Evolutionary conservation across 2,797 vertebrate genomes (phyloP), one percentile per base, ranked within the genome.

Genomic region (Netta rufina): DNA sequence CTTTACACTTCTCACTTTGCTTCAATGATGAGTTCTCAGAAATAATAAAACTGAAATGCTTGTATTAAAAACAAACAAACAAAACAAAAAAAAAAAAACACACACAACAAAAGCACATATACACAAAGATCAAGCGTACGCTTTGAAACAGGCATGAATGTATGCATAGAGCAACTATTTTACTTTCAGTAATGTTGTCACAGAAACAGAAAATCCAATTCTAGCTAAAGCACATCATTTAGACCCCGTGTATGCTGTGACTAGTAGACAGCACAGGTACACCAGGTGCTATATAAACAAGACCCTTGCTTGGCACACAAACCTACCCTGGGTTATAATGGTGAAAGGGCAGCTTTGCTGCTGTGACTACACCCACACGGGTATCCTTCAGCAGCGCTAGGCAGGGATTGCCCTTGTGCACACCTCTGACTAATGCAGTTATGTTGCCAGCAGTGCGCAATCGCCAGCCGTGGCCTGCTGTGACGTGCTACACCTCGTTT

Each of bases 131-230:
- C 13, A 39, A 91, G 72, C 25, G 25, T 28, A 4, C 8, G 4
- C 60, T 88, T 53, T 81, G 43, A 75, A 90, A 76, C 0, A 6
- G 67, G 39, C 51, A 60, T 5, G 21, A 73, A 76, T 0, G 2
- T 43, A 47, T 1, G 1, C n/a, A 43, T 0, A 1, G 73, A 91
- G 56, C 58, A 69, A 41, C 66, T 17, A 8, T 8, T 84, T 78
- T 11, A 28, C 28, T 43, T 82, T 83, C 54, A 61, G 27, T 58
- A 81, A 5, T 3, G 14, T 19, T 64, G 43, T 41, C 58, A 39
- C 58, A 62, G 76, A 88, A 88, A 72, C 4, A 93, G 81, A 80
- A 94, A 80, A 64, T 11, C 36, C 69, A 64, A 12, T 49, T 79
- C 22, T 41, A 69, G 73, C 5, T 21, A 61, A 82, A 75, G 39